Evolutionary conservation across 2,888 invertebrate genomes (phyloP).

Genomic region (Mesorhabditis spiculigera): DNA sequence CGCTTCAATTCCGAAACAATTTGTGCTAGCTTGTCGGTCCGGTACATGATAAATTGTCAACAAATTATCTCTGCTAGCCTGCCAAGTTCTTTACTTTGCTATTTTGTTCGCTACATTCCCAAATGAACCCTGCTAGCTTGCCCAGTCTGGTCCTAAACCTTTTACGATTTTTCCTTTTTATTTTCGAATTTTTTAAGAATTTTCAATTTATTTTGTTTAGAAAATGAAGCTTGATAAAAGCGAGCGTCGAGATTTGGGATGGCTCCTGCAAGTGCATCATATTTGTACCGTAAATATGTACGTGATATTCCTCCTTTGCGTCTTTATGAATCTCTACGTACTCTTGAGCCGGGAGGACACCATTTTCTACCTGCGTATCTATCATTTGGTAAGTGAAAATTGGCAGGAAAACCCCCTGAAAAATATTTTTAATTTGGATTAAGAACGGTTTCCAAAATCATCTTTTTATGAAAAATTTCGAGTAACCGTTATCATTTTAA

Average conservation of each 20-base stretch:
- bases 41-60: no score
- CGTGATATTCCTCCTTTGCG: slow-evolving; percentile 43
- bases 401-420: background rate
- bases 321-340: slow-evolving; percentile 51
- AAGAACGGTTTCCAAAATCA: no score
- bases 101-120: no score
- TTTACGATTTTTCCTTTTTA: no score
- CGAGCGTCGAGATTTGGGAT: background rate
- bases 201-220: background rate
- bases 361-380: slow-evolving; percentile 49
- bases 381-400: slow-evolving; percentile 40
- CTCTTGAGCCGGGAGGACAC: slow-evolving; percentile 48
- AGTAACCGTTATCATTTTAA: no score
- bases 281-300: slow-evolving; percentile 38
- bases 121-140: no score
- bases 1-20: no score
- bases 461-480: no score
- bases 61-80: no score
- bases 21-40: no score
- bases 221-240: background rate
- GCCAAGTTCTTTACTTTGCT: no score
- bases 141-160: no score
- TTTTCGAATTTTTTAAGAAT: background rate
- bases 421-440: background rate
- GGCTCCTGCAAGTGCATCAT: slow-evolving; percentile 36